These are phyloP conservation scores for Oryzaephilus surinamensis DNA, from an alignment of 1,140 invertebrate species.

Conservation along the genomic window DNA sequence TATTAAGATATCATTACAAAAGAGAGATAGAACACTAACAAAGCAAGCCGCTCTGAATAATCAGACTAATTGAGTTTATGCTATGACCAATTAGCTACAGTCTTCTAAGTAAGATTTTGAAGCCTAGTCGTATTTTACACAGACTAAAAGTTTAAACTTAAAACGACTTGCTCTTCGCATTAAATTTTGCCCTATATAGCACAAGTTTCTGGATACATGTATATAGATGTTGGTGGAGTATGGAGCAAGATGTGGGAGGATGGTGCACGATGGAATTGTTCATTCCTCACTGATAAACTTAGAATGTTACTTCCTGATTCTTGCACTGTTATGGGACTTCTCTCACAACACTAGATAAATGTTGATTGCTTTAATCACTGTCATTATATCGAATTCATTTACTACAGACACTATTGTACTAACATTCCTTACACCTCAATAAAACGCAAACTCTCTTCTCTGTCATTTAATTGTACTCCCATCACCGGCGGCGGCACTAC, in stretches of 20 bases:
- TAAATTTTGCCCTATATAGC: slow-evolving; percentile 15
- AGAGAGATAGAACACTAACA: slow-evolving; percentile 11
- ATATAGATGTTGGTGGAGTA: no score
- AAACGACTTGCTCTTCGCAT: slow-evolving; percentile 17
- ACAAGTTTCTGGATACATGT: no score
- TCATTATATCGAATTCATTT: slow-evolving; percentile 9
- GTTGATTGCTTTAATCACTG: slow-evolving; percentile 10
- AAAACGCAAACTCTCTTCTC: no score
- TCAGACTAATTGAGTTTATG: slow-evolving; percentile 20
- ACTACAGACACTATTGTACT: slow-evolving; percentile 3
- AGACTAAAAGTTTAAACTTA: slow-evolving; percentile 20
- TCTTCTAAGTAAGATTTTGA: slow-evolving; percentile 17
- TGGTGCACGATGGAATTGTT: slow-evolving; percentile 7
- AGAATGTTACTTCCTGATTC: slow-evolving; percentile 10
- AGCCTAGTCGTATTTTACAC: slow-evolving; percentile 17
- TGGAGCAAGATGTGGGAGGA: no score
- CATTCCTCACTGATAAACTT: slow-evolving; percentile 11
- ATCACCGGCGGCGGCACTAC: no score
- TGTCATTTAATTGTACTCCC: no score
- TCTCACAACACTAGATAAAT: slow-evolving; percentile 4
- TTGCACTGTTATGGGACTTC: slow-evolving; percentile 2
- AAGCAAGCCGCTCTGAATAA: slow-evolving; percentile 16
- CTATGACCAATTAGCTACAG: slow-evolving; percentile 20
- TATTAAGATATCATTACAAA: no score
- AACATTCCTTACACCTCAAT: no score